These are phyloP conservation scores for Phenganax stokvisi DNA, from an alignment of 92 coral and sea anemone species.

Conservation along the genomic window DNA sequence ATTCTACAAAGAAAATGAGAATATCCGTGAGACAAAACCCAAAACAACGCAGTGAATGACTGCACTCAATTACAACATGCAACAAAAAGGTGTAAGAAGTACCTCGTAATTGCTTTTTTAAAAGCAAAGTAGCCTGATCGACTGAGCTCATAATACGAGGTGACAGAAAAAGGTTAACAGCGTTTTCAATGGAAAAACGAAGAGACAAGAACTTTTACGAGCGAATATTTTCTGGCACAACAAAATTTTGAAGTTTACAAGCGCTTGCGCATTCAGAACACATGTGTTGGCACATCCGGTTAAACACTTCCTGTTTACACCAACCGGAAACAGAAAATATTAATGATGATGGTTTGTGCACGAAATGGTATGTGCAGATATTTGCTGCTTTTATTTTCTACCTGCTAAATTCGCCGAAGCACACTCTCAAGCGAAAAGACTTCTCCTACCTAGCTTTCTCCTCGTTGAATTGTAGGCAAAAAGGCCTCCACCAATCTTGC, in stretches of 20 bases:
- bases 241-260: neutral
- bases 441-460: no score
- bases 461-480: no score
- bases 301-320: neutral
- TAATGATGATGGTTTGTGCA: no score
- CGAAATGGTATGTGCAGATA: no score
- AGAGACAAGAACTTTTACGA: neutral
- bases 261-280: conserved; percentile 41
- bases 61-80: conserved; percentile 21
- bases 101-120: conserved; percentile 85
- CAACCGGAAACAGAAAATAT: neutral
- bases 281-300: conserved; percentile 27
- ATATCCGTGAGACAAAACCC: conserved; percentile 1
- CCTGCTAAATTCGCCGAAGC: no score
- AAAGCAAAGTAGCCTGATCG: conserved; percentile 83
- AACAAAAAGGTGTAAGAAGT: conserved; percentile 1
- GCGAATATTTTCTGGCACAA: neutral
- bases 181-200: neutral
- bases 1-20: conserved; percentile 56
- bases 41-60: conserved; percentile 11
- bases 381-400: no score
- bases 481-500: no score
- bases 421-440: no score
- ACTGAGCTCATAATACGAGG: conserved; percentile 64
- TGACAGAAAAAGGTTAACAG: neutral